Percentiles rank a stretch among this genome's conserved stretches.
These are phyloP conservation scores for Kradibia gibbosae DNA, from an alignment of 1,140 invertebrate genomes.

Conservation along the genomic window DNA sequence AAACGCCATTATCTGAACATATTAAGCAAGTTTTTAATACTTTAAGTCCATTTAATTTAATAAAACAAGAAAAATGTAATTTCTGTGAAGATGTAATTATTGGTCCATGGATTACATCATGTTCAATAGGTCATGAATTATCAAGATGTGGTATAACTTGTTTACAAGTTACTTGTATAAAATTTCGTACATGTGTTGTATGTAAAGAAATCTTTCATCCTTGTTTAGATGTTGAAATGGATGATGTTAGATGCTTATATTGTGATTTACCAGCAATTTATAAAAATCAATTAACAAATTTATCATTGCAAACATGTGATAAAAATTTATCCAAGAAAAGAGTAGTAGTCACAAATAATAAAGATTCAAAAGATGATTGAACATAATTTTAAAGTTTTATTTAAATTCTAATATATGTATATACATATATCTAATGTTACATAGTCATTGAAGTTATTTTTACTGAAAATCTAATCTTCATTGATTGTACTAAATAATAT, in stretches of 20 bases:
- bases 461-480: too few relatives aligned
- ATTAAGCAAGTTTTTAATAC: slow-evolving; percentile 52
- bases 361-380: slow-evolving; percentile 31
- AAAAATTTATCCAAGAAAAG: slow-evolving; percentile 61
- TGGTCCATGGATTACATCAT: slow-evolving; percentile 60
- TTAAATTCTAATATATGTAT: too few relatives aligned
- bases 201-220: slow-evolving; percentile 67
- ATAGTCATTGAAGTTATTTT: too few relatives aligned
- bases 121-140: slow-evolving; percentile 64
- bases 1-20: slow-evolving; percentile 45
- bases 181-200: slow-evolving; percentile 62
- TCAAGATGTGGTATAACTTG: slow-evolving; percentile 66
- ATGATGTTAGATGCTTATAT: slow-evolving; percentile 63
- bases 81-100: slow-evolving; percentile 60
- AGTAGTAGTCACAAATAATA: neutral
- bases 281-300: slow-evolving; percentile 55
- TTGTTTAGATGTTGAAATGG: slow-evolving; percentile 58
- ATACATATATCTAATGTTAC: too few relatives aligned
- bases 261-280: slow-evolving; percentile 64
- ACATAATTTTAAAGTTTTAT: neutral
- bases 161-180: slow-evolving; percentile 61
- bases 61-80: slow-evolving; percentile 59
- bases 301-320: slow-evolving; percentile 42
- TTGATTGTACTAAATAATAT: too few relatives aligned
- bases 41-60: slow-evolving; percentile 44